Percentiles rank a stretch among this genome's conserved stretches.
Conservation (phyloP, 1,140 invertebrate species). For the Cydia fagiglandana region DNA sequence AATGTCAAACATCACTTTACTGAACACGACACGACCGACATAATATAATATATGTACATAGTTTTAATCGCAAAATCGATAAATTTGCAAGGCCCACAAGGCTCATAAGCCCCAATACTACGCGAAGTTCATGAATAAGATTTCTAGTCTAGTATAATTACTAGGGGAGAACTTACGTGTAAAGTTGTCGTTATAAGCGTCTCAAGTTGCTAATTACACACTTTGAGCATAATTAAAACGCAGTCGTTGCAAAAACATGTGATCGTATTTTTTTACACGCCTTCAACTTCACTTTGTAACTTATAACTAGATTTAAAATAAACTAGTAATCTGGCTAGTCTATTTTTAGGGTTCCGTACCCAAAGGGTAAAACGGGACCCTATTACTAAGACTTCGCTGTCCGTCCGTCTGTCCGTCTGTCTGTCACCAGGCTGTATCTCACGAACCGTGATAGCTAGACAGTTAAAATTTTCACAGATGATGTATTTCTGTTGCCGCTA, state of each 20-base stretch:
- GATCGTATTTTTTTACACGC: neutral
- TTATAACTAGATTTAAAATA: neutral
- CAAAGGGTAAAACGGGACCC: too few relatives aligned
- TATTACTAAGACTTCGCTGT: too few relatives aligned
- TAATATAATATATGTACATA: too few relatives aligned
- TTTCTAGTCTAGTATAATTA: conserved; percentile 8
- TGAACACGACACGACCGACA: too few relatives aligned
- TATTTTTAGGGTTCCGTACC: too few relatives aligned
- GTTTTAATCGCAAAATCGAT: neutral
- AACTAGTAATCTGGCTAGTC: neutral
- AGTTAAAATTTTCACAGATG: too few relatives aligned
- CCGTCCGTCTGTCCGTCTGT: too few relatives aligned
- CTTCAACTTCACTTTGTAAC: neutral
- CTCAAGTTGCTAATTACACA: conserved; percentile 2
- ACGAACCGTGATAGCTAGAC: too few relatives aligned
- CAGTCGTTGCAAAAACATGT: neutral
- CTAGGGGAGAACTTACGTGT: neutral
- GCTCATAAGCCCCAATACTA: neutral
- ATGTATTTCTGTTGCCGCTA: too few relatives aligned
- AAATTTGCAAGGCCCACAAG: neutral
- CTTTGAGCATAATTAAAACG: neutral
- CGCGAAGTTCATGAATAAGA: neutral
- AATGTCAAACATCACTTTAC: too few relatives aligned
- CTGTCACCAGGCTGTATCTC: too few relatives aligned
- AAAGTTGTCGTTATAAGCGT: neutral